A percentile compares a stretch with the other conserved stretches of the same genome.
These are phyloP conservation scores for Tragopan temminckii DNA, from an alignment of 2,797 vertebrate species.

Conservation along the genomic window DNA sequence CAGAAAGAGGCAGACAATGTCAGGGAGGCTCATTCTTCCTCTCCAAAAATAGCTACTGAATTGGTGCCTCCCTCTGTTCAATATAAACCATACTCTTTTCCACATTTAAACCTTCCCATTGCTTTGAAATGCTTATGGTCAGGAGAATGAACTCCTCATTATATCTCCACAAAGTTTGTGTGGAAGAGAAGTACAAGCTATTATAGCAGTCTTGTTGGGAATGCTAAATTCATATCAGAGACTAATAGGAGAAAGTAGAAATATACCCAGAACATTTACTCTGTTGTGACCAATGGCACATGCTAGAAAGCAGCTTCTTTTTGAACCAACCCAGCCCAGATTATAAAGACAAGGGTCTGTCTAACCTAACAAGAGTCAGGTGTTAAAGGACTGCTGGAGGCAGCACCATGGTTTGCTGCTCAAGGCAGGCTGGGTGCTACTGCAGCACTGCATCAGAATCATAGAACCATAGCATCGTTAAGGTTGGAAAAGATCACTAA, in stretches of 20 bases:
- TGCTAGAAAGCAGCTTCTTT: neutral
- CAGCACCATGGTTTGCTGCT: neutral
- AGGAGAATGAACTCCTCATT: neutral
- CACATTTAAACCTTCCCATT: neutral
- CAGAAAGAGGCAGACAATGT: neutral
- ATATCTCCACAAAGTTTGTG: neutral
- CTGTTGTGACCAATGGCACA: neutral
- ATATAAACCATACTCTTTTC: neutral
- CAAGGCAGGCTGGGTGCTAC: neutral
- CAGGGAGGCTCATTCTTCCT: neutral
- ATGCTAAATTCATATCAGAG: fast-evolving
- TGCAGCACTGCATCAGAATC: fast-evolving
- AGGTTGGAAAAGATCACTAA: no score
- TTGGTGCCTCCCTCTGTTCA: neutral
- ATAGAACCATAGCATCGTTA: no score
- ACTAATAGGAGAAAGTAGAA: neutral
- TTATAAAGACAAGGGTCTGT: neutral
- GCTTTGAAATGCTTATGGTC: neutral
- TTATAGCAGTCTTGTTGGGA: neutral
- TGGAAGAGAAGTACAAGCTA: neutral
- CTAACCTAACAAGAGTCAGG: neutral
- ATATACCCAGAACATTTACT: neutral
- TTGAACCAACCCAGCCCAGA: neutral
- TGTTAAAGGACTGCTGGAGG: neutral
- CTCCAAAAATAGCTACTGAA: neutral